phyloP scores from a whole-genome alignment of 2,888 invertebrate species.

The Cryptus armator region DNA sequence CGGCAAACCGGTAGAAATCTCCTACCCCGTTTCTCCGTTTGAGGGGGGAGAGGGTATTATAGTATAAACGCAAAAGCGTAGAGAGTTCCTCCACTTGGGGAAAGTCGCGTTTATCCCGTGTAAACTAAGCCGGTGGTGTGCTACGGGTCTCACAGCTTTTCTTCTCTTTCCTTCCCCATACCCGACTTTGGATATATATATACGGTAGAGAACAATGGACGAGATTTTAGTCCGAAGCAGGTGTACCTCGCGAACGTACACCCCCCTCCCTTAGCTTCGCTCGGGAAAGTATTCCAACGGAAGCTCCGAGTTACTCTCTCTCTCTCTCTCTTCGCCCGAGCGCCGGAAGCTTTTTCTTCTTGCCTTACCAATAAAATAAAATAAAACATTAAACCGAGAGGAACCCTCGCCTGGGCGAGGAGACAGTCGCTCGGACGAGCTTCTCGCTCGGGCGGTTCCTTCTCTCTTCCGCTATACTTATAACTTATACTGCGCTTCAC shows the following conservation, averaged over 20 bases:
- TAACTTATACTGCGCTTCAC: slow-evolving; percentile 40
- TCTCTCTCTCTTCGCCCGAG: slow-evolving; percentile 38
- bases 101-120: slow-evolving; percentile 73
- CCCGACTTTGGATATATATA: slow-evolving; percentile 32
- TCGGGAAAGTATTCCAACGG: slow-evolving; percentile 55
- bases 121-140: slow-evolving; percentile 74
- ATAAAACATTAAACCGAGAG: slow-evolving; percentile 71
- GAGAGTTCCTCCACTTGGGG: slow-evolving; percentile 59
- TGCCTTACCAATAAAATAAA: slow-evolving; percentile 74
- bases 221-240: slow-evolving; percentile 66
- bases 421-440: slow-evolving; percentile 1
- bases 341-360: slow-evolving; percentile 42
- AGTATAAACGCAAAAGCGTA: slow-evolving; percentile 55
- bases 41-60: slow-evolving; percentile 56
- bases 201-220: slow-evolving; percentile 64
- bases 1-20: slow-evolving; percentile 46
- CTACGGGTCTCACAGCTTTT: slow-evolving; percentile 54
- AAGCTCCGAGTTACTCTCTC: slow-evolving; percentile 24
- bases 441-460: slow-evolving; percentile 4
- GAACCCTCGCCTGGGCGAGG: slow-evolving; percentile 43
- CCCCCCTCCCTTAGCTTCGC: background rate
- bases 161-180: slow-evolving; percentile 33
- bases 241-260: slow-evolving; percentile 42
- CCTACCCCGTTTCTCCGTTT: slow-evolving; percentile 1
- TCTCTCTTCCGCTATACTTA: slow-evolving; percentile 5